Percentiles rank a stretch among this genome's conserved stretches.
phyloP scores from a whole-genome alignment of 2,113 vertebrate species.

The Trichechus manatus region DNA sequence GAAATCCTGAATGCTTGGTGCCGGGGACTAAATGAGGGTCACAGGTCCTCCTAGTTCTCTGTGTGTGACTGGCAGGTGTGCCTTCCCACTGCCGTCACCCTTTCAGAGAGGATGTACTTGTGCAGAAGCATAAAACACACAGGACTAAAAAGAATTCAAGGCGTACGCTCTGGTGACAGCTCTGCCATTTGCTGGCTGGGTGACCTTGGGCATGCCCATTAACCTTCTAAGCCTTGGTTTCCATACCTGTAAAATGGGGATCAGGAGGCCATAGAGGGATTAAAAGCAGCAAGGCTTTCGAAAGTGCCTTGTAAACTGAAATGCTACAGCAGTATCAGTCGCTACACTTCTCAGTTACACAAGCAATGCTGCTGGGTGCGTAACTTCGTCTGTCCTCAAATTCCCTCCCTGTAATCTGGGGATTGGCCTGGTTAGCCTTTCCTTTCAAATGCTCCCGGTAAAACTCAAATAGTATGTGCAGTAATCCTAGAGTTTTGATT shows the following conservation, averaged over 20 bases:
- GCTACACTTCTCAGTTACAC: constrained; percentile 29
- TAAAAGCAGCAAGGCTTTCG: not conserved
- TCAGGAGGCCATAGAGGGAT: not conserved
- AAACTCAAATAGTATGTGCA: not conserved
- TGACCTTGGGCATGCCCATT: not conserved
- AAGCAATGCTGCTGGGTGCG: not conserved
- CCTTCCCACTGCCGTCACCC: not conserved
- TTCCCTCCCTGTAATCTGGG: constrained; percentile 79
- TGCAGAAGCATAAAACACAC: not conserved
- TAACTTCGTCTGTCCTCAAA: constrained; percentile 77
- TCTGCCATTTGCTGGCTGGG: not conserved
- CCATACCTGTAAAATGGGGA: constrained; percentile 47
- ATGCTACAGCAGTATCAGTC: not conserved
- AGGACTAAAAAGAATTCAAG: not conserved
- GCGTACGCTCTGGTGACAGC: not conserved
- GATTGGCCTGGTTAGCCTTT: constrained; percentile 78
- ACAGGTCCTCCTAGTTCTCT: not conserved
- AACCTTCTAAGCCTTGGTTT: constrained; percentile 54
- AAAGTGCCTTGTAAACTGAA: not conserved
- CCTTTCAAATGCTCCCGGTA: constrained; percentile 56
- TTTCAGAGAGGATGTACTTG: not conserved
- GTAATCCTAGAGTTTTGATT: constrained; percentile 26
- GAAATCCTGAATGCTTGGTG: not conserved
- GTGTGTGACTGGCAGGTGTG: no score
- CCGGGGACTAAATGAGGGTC: not conserved